A percentile compares a stretch with the other conserved stretches of the same genome.
These are phyloP conservation scores for Pachypsylla venusta DNA, from an alignment of 1,140 invertebrate genomes.

Conservation along the genomic window DNA sequence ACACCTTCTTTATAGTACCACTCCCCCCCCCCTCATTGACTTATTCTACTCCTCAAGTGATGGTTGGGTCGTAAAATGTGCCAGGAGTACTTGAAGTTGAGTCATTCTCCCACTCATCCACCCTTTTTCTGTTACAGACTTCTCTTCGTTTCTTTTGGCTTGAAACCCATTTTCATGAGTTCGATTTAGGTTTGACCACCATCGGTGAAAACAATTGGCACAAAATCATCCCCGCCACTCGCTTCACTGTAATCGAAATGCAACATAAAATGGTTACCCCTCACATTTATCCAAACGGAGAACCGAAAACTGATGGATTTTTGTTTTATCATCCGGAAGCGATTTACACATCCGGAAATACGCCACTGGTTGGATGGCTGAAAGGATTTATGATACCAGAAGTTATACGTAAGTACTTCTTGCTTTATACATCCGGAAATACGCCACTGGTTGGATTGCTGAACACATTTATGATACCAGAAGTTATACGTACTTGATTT, in stretches of 20 bases:
- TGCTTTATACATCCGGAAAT: conserved; percentile 48
- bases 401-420: conserved; percentile 4
- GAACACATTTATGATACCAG: conserved; percentile 21
- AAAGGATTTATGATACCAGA: conserved; percentile 22
- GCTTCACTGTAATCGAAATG: neutral
- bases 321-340: conserved; percentile 67
- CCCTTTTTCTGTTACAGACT: conserved; percentile 29
- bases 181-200: conserved; percentile 28
- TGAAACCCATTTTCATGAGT: conserved; percentile 25
- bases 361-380: conserved; percentile 55
- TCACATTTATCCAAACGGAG: neutral
- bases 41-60: too few relatives aligned
- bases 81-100: too few relatives aligned
- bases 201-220: neutral
- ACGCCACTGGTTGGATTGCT: conserved; percentile 60
- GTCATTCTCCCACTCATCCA: neutral
- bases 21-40: too few relatives aligned
- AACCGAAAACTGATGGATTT: conserved; percentile 43
- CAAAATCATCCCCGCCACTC: neutral
- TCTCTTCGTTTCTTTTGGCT: conserved; percentile 21
- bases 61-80: too few relatives aligned
- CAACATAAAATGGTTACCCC: neutral
- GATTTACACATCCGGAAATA: conserved; percentile 57
- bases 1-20: too few relatives aligned
- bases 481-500: conserved; percentile 29